phyloP scores from a whole-genome alignment of 2,797 vertebrate species.

The Pelobates cultripes region DNA sequence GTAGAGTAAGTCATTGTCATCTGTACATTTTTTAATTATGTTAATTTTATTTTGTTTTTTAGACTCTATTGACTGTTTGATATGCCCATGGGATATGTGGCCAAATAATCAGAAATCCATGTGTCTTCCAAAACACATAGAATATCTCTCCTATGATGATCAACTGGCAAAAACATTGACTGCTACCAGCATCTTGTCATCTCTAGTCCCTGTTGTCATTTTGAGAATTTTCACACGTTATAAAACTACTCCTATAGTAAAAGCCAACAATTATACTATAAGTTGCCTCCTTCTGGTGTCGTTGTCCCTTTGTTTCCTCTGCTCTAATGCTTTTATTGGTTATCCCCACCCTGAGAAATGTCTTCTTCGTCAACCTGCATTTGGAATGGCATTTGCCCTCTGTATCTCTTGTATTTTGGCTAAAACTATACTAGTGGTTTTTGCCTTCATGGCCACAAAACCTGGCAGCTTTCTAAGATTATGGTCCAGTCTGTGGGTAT shows the following conservation, averaged over 20 bases:
- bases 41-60: not conserved
- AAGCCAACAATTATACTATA: slow-evolving; percentile 25
- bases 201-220: not conserved
- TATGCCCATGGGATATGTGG: slow-evolving; percentile 36
- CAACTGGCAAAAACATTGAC: slow-evolving; percentile 13
- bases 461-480: slow-evolving; percentile 27
- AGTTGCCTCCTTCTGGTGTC: slow-evolving; percentile 18
- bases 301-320: slow-evolving; percentile 29
- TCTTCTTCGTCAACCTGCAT: slow-evolving; percentile 4
- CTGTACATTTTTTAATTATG: too few species aligned
- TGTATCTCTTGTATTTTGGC: slow-evolving; percentile 39
- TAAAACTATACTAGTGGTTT: slow-evolving; percentile 46
- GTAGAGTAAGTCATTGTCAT: too few species aligned
- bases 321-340: slow-evolving; percentile 26
- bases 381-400: slow-evolving; percentile 32
- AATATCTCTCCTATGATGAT: slow-evolving; percentile 29
- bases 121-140: slow-evolving; percentile 17
- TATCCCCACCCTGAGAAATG: slow-evolving; percentile 17
- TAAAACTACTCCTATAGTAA: slow-evolving; percentile 4
- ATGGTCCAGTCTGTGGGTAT: slow-evolving; percentile 11
- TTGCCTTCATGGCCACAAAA: slow-evolving; percentile 42
- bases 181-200: not conserved
- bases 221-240: slow-evolving; percentile 17
- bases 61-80: slow-evolving; percentile 29
- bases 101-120: slow-evolving; percentile 14